Evolutionary conservation across 2,888 invertebrate genomes (phyloP), one percentile per base, ranked within the genome.

Genomic region (Drosophila aldrichi): DNA sequence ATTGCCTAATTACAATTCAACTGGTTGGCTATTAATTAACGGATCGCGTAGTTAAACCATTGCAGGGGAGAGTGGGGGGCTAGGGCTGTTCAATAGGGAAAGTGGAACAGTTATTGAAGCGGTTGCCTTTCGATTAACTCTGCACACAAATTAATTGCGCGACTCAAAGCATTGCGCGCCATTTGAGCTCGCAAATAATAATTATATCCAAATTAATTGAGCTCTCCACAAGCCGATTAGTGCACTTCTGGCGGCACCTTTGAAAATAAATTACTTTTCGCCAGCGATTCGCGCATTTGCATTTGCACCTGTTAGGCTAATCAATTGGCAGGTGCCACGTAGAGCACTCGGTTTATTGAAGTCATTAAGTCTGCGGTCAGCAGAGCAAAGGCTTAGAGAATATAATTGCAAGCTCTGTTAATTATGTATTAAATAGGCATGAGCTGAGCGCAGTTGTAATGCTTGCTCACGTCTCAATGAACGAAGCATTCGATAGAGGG

Each of bases 141-240:
- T 49, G 14, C 49, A 49, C n/a, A 7, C 49, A 49, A 49, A 49
- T 34, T 49, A 20, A 49, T 49, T 49, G 49, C 32, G 14, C 32
- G 2, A 12, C 32, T 49, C 32, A 49, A 49, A 34, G 49, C 49
- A 18, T 14, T 4, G 32, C 18, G 1, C 49, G 29, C 32, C 49
- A 32, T 49, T 49, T 49, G 49, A 12, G 3, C 2, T 32, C 18
- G 49, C 49, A 34, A 49, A 49, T 49, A 49, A 49, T 49, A 32
- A 49, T 49, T 49, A 49, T 34, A 18, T 14, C 32, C 14, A 49
- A 49, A 49, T 34, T 49, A 49, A 49, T 49, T 49, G 32, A 49
- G 4, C 34, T 49, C 49, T 34, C 20, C 49, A 8, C 8, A 32
- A 49, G 32, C 18, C 32, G 49, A 49, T 49, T 49, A 34, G 18